Evolutionary conservation across 2,888 invertebrate genomes (phyloP).

Genomic region (Platycnemis pennipes): DNA sequence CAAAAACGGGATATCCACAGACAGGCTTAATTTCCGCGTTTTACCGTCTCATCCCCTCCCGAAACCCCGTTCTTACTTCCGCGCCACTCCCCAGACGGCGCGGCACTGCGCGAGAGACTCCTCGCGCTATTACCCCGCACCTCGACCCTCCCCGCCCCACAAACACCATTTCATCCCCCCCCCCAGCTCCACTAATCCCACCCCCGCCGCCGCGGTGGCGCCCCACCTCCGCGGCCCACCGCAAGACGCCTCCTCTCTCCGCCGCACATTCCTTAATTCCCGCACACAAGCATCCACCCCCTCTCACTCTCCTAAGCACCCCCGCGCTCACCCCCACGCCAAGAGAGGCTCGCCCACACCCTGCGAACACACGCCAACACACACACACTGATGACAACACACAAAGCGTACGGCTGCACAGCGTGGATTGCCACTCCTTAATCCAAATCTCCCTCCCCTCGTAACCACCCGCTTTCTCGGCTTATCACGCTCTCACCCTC

Average conservation of each 20-base stretch:
- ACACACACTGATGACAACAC: too few species aligned
- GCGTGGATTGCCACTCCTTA: constrained; percentile 59
- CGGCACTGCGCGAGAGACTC: neutral
- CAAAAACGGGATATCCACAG: constrained; percentile 45
- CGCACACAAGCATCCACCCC: neutral
- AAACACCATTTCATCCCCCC: too few species aligned
- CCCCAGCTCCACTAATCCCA: neutral
- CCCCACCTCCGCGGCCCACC: neutral
- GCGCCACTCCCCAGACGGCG: neutral
- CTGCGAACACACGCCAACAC: neutral
- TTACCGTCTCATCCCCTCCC: constrained; percentile 51
- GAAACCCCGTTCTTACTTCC: constrained; percentile 20
- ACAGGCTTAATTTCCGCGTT: constrained; percentile 67
- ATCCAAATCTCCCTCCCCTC: neutral
- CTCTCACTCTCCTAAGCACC: neutral
- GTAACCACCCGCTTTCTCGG: neutral
- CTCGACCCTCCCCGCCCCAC: neutral
- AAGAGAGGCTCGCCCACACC: neutral
- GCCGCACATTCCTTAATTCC: constrained; percentile 19
- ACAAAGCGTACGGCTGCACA: constrained; percentile 1
- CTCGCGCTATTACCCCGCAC: neutral
- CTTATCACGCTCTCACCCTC: constrained; percentile 24
- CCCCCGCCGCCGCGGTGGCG: neutral
- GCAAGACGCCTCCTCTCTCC: constrained; percentile 5
- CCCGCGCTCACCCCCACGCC: neutral